phyloP scores from a whole-genome alignment of 1,140 invertebrate species.

The Hestina assimilis region DNA sequence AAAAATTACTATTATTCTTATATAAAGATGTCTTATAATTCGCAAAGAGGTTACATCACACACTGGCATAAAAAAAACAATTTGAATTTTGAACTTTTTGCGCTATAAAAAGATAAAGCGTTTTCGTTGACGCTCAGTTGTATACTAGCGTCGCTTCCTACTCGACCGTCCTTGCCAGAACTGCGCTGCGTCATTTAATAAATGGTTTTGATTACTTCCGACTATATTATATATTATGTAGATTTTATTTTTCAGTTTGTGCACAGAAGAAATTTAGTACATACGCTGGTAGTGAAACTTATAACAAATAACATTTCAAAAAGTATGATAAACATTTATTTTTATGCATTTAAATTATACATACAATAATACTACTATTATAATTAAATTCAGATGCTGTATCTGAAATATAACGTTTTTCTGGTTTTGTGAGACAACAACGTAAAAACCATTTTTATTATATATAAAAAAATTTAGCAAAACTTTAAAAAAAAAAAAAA shows the following conservation, averaged over 20 bases:
- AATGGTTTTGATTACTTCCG: slow-evolving; percentile 29
- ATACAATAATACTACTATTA: too few relatives aligned
- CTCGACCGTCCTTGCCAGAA: slow-evolving; percentile 24
- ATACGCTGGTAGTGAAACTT: too few relatives aligned
- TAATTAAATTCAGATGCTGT: too few relatives aligned
- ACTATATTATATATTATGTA: slow-evolving; percentile 9
- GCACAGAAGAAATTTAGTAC: too few relatives aligned
- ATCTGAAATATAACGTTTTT: too few relatives aligned
- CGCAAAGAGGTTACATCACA: background rate
- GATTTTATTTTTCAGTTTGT: background rate
- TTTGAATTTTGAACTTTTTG: slow-evolving; percentile 12
- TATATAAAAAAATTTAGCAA: background rate
- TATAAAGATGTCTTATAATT: background rate
- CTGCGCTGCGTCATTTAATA: slow-evolving; percentile 26
- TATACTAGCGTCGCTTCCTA: slow-evolving; percentile 22
- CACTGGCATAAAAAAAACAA: background rate
- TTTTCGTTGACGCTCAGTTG: slow-evolving; percentile 16
- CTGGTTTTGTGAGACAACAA: background rate
- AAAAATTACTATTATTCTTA: background rate
- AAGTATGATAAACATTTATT: background rate
- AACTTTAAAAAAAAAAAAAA: too few relatives aligned
- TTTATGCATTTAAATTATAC: too few relatives aligned
- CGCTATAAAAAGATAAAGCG: slow-evolving; percentile 18
- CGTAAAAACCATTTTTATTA: background rate
- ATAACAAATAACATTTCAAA: too few relatives aligned